These are phyloP conservation scores for Meloe dianella DNA, from an alignment of 2,888 invertebrate genomes.

Conservation along the genomic window DNA sequence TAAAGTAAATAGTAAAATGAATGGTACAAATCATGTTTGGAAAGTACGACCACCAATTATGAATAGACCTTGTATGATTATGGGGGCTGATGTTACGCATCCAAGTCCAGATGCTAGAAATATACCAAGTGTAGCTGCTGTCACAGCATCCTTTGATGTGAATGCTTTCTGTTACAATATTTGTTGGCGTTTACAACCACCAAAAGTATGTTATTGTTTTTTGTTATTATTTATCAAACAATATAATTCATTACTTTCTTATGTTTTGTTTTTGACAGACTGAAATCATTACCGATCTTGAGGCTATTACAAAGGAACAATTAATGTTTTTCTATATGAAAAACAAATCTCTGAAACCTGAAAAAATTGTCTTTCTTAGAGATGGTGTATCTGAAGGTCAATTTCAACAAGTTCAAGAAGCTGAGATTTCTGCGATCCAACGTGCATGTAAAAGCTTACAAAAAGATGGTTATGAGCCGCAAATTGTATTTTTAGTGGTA, in stretches of 20 bases:
- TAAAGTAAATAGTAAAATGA: conserved; percentile 80
- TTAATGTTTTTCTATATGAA: conserved; percentile 64
- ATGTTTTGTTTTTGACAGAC: background rate
- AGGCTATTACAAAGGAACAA: conserved; percentile 64
- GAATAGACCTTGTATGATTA: conserved; percentile 63
- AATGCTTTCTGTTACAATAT: conserved; percentile 76
- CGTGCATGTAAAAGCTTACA: conserved; percentile 67
- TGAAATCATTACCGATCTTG: conserved; percentile 79
- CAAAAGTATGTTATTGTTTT: conserved; percentile 60
- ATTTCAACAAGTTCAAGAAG: conserved; percentile 71
- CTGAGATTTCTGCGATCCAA: conserved; percentile 71
- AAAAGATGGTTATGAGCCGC: conserved; percentile 69
- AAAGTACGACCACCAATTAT: conserved; percentile 37
- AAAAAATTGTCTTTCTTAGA: conserved; percentile 76
- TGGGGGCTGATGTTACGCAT: conserved; percentile 92
- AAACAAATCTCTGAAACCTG: conserved; percentile 62
- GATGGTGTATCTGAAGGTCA: conserved; percentile 91
- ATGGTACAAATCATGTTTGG: conserved; percentile 75
- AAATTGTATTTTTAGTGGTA: conserved; percentile 89
- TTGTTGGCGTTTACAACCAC: conserved; percentile 77
- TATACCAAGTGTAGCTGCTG: conserved; percentile 72
- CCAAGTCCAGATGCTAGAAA: conserved; percentile 78
- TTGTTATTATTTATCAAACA: background rate
- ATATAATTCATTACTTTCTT: background rate
- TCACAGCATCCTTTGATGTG: conserved; percentile 76